Evolutionary conservation across 1,140 invertebrate genomes (phyloP), one percentile per base, ranked within the genome.

Genomic region (Notospermus geniculatus): DNA sequence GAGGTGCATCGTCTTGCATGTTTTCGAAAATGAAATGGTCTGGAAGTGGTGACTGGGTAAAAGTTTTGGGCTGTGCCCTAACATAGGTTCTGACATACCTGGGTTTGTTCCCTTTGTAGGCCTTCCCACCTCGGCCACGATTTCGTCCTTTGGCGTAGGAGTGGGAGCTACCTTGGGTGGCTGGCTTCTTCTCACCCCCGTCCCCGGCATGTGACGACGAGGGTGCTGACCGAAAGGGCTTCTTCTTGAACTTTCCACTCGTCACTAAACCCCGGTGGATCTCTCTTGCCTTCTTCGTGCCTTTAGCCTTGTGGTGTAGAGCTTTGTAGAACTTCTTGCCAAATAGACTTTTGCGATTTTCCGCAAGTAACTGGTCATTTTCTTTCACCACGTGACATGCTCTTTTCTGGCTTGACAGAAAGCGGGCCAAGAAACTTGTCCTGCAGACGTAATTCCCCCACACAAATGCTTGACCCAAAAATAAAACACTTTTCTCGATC

Each of bases 201-300:
- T 50, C 25, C 5, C 25, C 19, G 46, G n/a, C 46, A 9, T 50
- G 4, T 50, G 32, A 4, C 32, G 32, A 7, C 15, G 4, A 27
- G 4, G 9, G 25, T n/a, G 5, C 25, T n/a, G 5, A n/a, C n/a
- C 46, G 19, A 7, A 9, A 7, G 4, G 25, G 9, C 46, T n/a
- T 7, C 46, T 5, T 50, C 5, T 23, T n/a, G 46, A n/a, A n/a
- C 5, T 5, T n/a, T 5, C 46, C 46, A 11, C 46, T 50, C 5
- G 46, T 23, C 4, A 50, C 5, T n/a, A 43, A 43, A 19, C 46
- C 25, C n/a, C n/a, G n/a, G 4, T n/a, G 5, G 4, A 50, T 50
- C n/a, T 50, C 46, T 27, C 46, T 50, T 23, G 46, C 46, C n/a
- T 50, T 50, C 25, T 50, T 50, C 19, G 46, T 23, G n/a, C 25